Base-by-base conservation (phyloP, 2,113 vertebrate species). In the Ondatra zibethicus region DNA sequence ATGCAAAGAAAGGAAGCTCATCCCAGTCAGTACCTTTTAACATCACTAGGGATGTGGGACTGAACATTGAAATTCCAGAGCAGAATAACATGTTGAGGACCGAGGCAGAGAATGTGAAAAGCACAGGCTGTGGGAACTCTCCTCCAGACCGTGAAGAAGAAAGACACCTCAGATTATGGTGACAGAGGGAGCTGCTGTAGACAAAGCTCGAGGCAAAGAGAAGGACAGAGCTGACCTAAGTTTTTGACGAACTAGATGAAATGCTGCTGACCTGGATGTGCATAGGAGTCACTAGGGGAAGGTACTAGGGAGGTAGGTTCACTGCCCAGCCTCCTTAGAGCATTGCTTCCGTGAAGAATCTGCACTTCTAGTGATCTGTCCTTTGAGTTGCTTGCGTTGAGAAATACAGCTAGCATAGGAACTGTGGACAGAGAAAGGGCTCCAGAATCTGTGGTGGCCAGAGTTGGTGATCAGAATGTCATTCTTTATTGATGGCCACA, bases 61-160 rank as follows among this genome's bases (percentile, higher is more conserved):
- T 36, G 58, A 21, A 47, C 14, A 77, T 58, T 65, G 68, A 82
- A 94, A 82, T 52, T 27, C 8, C 33, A 47, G 72, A 11, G 39
- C 13, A 33, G 82, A 45, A 91, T 82, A 92, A 82, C 58, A 55
- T 81, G 95, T 92, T 73, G 78, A 92, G 89, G 94, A 84, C 12
- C 5, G 16, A 77, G 78, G 27, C n/a, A 55, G 61, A 45, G 63
- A 58, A n/a, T 39, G 61, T 52, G 52, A 68, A 52, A 89, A 93
- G 92, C 68, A 47, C 66, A 47, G 63, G 68, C 52, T 31, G 47
- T 88, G 80, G 52, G 84, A 31, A 86, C 93, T 52, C 47, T 92
- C 93, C 39, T 91, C 55, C 52, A 73, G 82, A 92, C 55, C 93
- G 42, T 80, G 75, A 91, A 68, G 94, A 96, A 39, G 42, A 52